Conservation (phyloP, 2,888 invertebrate species). For the Pyrocoelia pectoralis region DNA sequence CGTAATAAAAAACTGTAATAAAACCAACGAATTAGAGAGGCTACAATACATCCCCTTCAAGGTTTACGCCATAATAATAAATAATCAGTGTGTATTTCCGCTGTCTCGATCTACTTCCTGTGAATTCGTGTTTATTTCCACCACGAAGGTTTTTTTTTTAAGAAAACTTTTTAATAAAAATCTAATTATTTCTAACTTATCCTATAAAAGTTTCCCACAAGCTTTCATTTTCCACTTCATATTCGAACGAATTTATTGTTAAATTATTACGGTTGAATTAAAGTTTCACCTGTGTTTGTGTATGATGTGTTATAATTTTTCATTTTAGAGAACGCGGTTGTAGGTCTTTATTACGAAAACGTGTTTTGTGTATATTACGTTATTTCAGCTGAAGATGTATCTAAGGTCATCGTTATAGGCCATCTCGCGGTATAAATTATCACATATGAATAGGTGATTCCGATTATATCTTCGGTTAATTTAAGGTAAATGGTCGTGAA, state of each 20-base stretch:
- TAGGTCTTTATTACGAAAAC: constrained; percentile 4
- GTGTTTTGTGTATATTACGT: background rate
- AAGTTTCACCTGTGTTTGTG: constrained; percentile 28
- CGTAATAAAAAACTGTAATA: constrained; percentile 30
- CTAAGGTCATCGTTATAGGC: background rate
- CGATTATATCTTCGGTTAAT: constrained; percentile 6
- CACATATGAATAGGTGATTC: constrained; percentile 8
- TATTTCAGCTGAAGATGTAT: background rate
- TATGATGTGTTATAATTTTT: background rate
- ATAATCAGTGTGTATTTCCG: constrained; percentile 56
- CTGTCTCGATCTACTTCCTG: constrained; percentile 47
- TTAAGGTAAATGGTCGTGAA: background rate
- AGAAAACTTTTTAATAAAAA: constrained; percentile 38
- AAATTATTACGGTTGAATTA: constrained; percentile 29
- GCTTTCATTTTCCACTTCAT: background rate
- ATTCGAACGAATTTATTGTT: constrained; percentile 11
- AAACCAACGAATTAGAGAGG: constrained; percentile 35
- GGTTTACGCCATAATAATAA: constrained; percentile 55
- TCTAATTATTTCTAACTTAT: constrained; percentile 33
- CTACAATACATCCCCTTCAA: constrained; percentile 50
- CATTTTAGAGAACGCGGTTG: background rate
- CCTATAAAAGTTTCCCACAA: constrained; percentile 11
- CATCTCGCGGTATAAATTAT: constrained; percentile 4
- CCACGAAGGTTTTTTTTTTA: constrained; percentile 22
- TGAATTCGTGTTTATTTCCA: constrained; percentile 38